Evolutionary conservation across 2,113 vertebrate genomes (phyloP), one percentile per base, ranked within the genome.

Genomic region (Sphyrna mokarran): DNA sequence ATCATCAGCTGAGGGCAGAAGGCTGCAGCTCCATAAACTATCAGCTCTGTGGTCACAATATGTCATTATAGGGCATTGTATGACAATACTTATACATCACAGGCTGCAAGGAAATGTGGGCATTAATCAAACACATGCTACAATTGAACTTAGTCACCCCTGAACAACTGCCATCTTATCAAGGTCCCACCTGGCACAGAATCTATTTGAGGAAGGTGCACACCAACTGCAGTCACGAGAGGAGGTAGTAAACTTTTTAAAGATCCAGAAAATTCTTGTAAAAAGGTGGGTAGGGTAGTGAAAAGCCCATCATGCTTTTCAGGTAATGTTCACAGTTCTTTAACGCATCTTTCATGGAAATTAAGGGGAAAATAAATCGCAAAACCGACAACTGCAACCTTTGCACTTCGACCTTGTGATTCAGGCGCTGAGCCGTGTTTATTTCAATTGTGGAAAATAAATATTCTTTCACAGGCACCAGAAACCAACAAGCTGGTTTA

Each of bases 391-490:
- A 23, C 91, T 95, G 69, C 66, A 26, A 48, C 63, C 33, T 20
- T 4, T 63, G 63, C 63, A 94, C 61, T 83, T 61, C n/a, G 87
- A 94, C 22, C 68, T 69, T 43, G 68, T 54, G 26, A 95, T 70
- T 72, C 68, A 72, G 54, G 29, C 87, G 63, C 61, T 90, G 48
- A 72, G 20, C 4, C 26, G 7, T 18, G 14, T 63, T 83, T 66
- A 91, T 66, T 91, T 91, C 37, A 66, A 63, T 63, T 93, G 40
- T 54, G 9, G 37, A 94, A 68, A 90, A 90, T 90, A 94, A 94
- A 94, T 68, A 94, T 69, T n/a, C 63, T 63, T 69, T 94, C 10
- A 37, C 10, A 37, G n/a, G 63, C 63, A 94, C n/a, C 63, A 40
- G 26, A 86, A 14, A 91, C 23, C 11, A 94, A n/a, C 61, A 61